Evolutionary conservation across 1,140 invertebrate genomes (phyloP).

Genomic region (Oryctes rhinoceros): DNA sequence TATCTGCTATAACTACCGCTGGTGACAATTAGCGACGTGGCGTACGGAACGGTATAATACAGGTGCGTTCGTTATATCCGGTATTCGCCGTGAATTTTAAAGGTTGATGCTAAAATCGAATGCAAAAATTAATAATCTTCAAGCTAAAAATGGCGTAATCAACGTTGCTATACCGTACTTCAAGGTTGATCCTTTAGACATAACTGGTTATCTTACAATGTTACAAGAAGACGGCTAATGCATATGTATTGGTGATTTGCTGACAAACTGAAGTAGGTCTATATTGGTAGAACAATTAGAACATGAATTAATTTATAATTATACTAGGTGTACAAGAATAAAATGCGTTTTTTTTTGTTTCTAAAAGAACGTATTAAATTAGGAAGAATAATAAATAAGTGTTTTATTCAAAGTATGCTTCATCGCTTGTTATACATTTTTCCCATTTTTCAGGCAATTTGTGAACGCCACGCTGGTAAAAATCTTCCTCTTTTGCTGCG

Average conservation of each 20-base stretch:
- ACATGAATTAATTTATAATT: too few species aligned
- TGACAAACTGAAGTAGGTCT: too few species aligned
- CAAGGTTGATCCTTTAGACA: conserved; percentile 15
- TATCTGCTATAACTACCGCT: conserved; percentile 24
- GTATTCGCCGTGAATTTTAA: conserved; percentile 1
- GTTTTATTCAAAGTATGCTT: too few species aligned
- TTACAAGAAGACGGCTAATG: not conserved
- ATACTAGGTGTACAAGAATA: too few species aligned
- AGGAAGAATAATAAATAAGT: too few species aligned
- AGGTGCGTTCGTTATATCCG: conserved; percentile 6
- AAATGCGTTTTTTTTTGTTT: too few species aligned
- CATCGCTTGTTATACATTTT: too few species aligned
- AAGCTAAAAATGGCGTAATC: conserved; percentile 15
- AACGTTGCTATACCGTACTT: not conserved
- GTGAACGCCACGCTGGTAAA: too few species aligned
- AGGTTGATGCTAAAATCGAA: not conserved
- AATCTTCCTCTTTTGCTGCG: too few species aligned
- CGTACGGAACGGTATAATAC: conserved; percentile 6
- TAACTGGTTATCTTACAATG: not conserved
- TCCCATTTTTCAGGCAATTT: too few species aligned
- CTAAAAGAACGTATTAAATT: too few species aligned
- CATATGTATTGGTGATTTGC: not conserved
- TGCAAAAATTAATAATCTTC: not conserved
- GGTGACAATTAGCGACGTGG: conserved; percentile 2
- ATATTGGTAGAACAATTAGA: too few species aligned